A percentile compares a stretch with the other conserved stretches of the same genome.
phyloP scores from a whole-genome alignment of 2,888 invertebrate species.

The Cerastis rubricosa region DNA sequence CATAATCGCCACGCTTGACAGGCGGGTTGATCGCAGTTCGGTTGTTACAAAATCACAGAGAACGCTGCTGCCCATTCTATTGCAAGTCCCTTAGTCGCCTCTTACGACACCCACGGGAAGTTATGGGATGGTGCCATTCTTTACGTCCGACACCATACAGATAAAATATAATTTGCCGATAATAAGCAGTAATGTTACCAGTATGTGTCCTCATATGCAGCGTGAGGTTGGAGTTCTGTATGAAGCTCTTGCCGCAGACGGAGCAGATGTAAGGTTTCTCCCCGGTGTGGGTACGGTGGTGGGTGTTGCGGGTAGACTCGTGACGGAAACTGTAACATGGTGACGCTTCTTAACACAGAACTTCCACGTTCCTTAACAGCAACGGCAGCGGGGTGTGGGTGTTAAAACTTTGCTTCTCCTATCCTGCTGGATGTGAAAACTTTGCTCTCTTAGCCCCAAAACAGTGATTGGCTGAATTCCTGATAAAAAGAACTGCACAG shows the following conservation, averaged over 20 bases:
- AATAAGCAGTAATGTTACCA: constrained; percentile 66
- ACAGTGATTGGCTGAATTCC: background rate
- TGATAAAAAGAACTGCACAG: background rate
- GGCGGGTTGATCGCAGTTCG: too few relatives aligned
- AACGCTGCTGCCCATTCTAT: too few relatives aligned
- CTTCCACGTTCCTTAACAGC: background rate
- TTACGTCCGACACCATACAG: too few relatives aligned
- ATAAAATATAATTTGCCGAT: too few relatives aligned
- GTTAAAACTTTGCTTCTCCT: too few relatives aligned
- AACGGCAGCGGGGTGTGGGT: background rate
- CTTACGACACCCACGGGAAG: too few relatives aligned
- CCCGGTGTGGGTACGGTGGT: constrained; percentile 92
- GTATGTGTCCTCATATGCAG: constrained; percentile 87
- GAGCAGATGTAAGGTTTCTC: constrained; percentile 91
- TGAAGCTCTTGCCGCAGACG: constrained; percentile 91
- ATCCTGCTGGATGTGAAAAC: too few relatives aligned
- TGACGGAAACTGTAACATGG: constrained; percentile 86
- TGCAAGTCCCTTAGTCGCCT: too few relatives aligned
- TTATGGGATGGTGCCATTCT: too few relatives aligned
- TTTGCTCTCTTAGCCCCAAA: too few relatives aligned
- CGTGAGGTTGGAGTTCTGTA: constrained; percentile 91
- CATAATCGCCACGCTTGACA: too few relatives aligned
- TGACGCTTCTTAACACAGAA: background rate
- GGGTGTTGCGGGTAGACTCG: constrained; percentile 91
- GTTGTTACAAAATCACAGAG: too few relatives aligned